Evolutionary conservation across 2,797 vertebrate species (phyloP).

Genomic region (Catharus ustulatus): DNA sequence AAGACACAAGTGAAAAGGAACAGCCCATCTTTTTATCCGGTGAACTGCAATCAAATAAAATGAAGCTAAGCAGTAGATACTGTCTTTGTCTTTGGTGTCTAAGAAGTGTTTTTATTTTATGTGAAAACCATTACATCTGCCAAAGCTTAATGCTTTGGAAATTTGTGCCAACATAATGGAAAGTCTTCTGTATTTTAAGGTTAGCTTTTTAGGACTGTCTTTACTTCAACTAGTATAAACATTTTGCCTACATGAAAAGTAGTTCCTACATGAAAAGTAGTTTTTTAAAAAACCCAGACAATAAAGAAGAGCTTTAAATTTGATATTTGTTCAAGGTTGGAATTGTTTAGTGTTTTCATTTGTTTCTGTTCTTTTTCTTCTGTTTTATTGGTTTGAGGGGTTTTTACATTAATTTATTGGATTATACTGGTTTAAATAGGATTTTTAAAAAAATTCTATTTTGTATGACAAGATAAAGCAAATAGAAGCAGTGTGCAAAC

Average conservation of each 20-base stretch:
- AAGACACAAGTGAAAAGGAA: neutral
- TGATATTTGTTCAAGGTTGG: neutral
- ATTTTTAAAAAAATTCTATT: neutral
- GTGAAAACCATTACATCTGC: neutral
- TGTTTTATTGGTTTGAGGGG: neutral
- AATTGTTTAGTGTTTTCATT: neutral
- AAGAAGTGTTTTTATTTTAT: neutral
- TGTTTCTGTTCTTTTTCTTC: neutral
- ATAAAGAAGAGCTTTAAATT: neutral
- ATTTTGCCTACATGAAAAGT: neutral
- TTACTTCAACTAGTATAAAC: neutral
- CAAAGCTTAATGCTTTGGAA: neutral
- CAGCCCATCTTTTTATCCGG: neutral
- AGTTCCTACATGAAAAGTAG: neutral
- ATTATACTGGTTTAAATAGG: neutral
- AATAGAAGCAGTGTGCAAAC: neutral
- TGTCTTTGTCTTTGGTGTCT: neutral
- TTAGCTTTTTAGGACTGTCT: neutral
- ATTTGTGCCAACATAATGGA: neutral
- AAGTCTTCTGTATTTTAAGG: neutral
- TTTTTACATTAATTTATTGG: neutral
- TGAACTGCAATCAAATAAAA: neutral
- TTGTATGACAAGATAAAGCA: neutral
- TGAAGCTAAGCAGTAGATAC: neutral
- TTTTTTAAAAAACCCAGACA: neutral